These are phyloP conservation scores for Forpus xanthops DNA, from an alignment of 2,797 vertebrate species.

Conservation along the genomic window DNA sequence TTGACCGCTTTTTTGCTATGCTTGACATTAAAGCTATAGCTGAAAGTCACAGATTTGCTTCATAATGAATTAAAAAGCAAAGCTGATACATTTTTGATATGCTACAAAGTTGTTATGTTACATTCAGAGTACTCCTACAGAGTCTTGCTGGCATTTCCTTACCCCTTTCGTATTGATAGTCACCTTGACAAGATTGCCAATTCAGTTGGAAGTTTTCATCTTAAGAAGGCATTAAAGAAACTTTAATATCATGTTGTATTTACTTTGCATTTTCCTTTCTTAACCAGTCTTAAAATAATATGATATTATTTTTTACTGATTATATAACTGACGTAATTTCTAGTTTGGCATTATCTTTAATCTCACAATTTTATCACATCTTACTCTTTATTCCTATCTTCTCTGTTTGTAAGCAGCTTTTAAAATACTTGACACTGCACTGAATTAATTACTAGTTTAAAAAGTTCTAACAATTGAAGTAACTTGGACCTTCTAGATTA, in stretches of 20 bases:
- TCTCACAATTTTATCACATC: not conserved
- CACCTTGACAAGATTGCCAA: constrained; percentile 1
- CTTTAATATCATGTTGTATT: not conserved
- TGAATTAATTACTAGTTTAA: not conserved
- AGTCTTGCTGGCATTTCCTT: constrained; percentile 2
- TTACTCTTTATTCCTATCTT: not conserved
- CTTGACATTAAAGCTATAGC: not conserved
- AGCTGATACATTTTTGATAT: not conserved
- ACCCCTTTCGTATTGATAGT: not conserved
- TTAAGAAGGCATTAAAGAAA: not conserved
- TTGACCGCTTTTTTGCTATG: not conserved
- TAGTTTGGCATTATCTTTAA: not conserved
- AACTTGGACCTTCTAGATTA: not conserved
- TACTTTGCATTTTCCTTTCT: not conserved
- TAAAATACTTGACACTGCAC: not conserved
- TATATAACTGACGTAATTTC: not conserved
- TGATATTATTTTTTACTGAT: not conserved
- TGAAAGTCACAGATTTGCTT: not conserved
- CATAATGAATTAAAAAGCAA: not conserved
- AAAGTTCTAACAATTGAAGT: not conserved
- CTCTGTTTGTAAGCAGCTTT: not conserved
- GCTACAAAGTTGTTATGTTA: not conserved
- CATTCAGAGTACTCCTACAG: not conserved
- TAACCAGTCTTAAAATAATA: not conserved
- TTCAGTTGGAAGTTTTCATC: not conserved